These are phyloP conservation scores for Chaetura pelagica DNA, from an alignment of 2,113 vertebrate genomes.

Conservation along the genomic window DNA sequence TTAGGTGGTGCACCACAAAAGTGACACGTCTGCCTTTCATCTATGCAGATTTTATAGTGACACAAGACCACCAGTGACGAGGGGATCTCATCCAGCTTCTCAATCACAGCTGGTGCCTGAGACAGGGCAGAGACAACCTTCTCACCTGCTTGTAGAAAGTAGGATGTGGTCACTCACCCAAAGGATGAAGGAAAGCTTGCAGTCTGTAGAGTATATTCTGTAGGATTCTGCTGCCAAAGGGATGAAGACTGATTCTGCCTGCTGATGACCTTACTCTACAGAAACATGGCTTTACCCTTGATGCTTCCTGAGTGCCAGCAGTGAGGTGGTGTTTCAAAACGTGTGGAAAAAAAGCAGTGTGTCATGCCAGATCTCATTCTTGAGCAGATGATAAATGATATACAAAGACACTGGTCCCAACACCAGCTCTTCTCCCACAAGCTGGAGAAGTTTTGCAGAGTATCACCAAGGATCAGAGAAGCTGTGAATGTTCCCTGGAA, in stretches of 20 bases:
- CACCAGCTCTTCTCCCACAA: background rate
- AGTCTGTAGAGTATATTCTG: background rate
- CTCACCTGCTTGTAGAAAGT: background rate
- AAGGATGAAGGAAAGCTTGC: background rate
- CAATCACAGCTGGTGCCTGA: background rate
- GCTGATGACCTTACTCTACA: background rate
- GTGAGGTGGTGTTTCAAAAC: background rate
- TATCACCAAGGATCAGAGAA: too few species aligned
- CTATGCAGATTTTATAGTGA: background rate
- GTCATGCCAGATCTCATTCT: background rate
- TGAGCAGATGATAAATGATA: background rate
- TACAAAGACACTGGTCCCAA: background rate
- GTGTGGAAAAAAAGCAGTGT: background rate
- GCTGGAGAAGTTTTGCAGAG: background rate
- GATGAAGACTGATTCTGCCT: background rate
- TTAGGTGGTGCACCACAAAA: accelerated
- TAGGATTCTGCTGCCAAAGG: background rate
- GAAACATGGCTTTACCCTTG: accelerated
- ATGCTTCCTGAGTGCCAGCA: too few species aligned
- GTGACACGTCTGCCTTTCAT: background rate
- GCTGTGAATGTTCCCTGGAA: too few species aligned
- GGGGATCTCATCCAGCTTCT: background rate
- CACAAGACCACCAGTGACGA: background rate
- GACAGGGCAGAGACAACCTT: background rate
- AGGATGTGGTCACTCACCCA: background rate